Conservation (phyloP, 2,113 vertebrate genomes). For the Plotosus lineatus region DNA sequence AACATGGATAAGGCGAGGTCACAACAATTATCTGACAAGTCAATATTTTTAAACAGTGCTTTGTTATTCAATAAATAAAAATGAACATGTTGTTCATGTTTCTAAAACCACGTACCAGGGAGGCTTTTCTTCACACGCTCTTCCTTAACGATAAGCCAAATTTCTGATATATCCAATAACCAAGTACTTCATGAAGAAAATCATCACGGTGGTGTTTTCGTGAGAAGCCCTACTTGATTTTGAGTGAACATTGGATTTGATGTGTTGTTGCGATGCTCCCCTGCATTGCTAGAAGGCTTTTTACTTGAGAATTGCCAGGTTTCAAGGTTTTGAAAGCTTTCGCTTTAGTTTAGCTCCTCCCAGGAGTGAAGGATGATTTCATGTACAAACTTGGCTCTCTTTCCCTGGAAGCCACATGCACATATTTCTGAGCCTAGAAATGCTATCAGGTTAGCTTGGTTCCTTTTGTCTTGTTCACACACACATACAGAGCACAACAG, state of each 20-base stretch:
- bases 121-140: neutral
- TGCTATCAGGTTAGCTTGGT: neutral
- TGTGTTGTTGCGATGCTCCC: neutral
- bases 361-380: slow-evolving; percentile 26
- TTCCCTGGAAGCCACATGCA: neutral
- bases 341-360: neutral
- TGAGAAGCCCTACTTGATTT: neutral
- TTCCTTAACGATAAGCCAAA: neutral
- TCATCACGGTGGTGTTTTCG: neutral
- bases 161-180: neutral
- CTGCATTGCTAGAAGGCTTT: neutral
- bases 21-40: neutral
- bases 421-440: neutral
- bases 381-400: neutral
- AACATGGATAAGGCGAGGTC: too few species aligned
- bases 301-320: neutral
- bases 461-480: neutral
- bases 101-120: neutral
- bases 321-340: neutral
- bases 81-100: neutral
- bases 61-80: neutral
- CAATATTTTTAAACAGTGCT: neutral
- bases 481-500: neutral
- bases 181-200: neutral
- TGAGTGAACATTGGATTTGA: neutral